phyloP scores from a whole-genome alignment of 2,797 vertebrate genomes.

The Aldrovandia affinis region DNA sequence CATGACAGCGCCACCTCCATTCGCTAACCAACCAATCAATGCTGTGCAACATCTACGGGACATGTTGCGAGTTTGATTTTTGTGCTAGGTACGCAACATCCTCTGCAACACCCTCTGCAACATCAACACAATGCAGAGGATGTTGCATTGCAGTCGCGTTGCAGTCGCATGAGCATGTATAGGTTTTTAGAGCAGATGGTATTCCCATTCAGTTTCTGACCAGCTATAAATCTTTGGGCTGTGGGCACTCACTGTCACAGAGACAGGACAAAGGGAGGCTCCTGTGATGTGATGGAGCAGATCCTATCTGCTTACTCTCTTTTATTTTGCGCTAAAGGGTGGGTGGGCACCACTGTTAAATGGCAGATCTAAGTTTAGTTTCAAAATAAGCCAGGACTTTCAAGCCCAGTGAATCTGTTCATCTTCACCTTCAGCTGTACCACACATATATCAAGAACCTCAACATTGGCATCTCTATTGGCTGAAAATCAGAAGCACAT shows the following conservation, averaged over 20 bases:
- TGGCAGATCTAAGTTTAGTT: slow-evolving; percentile 58
- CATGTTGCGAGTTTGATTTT: too few relatives aligned
- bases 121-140: too few relatives aligned
- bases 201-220: neutral
- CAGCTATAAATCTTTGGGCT: neutral
- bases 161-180: too few relatives aligned
- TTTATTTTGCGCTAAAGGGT: slow-evolving; percentile 39
- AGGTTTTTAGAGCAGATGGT: neutral
- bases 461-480: neutral
- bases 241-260: neutral
- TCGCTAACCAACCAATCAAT: too few relatives aligned
- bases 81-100: too few relatives aligned
- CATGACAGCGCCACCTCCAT: too few relatives aligned
- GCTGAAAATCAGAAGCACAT: neutral
- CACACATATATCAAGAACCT: neutral
- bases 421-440: neutral
- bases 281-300: slow-evolving; percentile 29
- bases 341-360: slow-evolving; percentile 66
- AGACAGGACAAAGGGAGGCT: slow-evolving; percentile 26
- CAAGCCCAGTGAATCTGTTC: neutral
- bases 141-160: too few relatives aligned
- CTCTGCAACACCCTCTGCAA: too few relatives aligned
- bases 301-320: neutral
- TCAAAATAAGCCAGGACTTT: slow-evolving; percentile 69
- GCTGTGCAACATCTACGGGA: too few relatives aligned